A percentile compares a stretch with the other conserved stretches of the same genome.
Evolutionary conservation across 2,888 invertebrate species (phyloP).

Genomic region (Suillia variegata): DNA sequence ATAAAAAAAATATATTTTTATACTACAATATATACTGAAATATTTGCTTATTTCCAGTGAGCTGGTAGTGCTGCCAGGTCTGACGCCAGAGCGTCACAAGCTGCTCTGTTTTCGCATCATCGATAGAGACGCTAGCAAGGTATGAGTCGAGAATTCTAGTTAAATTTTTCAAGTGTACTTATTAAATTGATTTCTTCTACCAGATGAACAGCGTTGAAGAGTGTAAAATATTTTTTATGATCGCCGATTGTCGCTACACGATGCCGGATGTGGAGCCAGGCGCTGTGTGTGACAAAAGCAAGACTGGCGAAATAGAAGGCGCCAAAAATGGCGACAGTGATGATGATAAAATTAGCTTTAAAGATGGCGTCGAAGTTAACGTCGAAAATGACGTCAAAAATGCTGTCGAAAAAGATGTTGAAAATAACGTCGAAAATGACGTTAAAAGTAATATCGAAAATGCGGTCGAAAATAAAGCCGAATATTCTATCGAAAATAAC

Average conservation of each 20-base stretch:
- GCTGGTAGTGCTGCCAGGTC: constrained; percentile 43
- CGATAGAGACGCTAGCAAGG: constrained; percentile 47
- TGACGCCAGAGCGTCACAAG: constrained; percentile 49
- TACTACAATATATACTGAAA: not conserved
- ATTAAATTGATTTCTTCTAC: too few species aligned
- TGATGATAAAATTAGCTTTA: not conserved
- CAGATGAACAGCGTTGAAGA: constrained; percentile 47
- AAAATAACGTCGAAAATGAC: too few species aligned
- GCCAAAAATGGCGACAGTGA: not conserved
- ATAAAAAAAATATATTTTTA: not conserved
- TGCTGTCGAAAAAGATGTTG: not conserved
- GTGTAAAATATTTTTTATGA: constrained; percentile 48
- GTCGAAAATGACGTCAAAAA: too few species aligned
- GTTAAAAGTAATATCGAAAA: too few species aligned
- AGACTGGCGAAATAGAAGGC: not conserved
- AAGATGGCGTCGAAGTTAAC: too few species aligned
- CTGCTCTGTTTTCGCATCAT: constrained; percentile 42
- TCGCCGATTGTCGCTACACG: constrained; percentile 45
- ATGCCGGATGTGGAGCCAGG: constrained; percentile 24
- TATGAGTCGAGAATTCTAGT: constrained; percentile 23
- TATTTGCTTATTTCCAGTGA: constrained; percentile 44
- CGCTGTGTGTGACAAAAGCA: too few species aligned
- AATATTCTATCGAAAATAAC: too few species aligned
- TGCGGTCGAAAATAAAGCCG: too few species aligned
- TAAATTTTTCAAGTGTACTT: not conserved